A percentile compares a stretch with the other conserved stretches of the same genome.
Conservation (phyloP, 2,797 vertebrate species). For the Hylomyscus alleni region DNA sequence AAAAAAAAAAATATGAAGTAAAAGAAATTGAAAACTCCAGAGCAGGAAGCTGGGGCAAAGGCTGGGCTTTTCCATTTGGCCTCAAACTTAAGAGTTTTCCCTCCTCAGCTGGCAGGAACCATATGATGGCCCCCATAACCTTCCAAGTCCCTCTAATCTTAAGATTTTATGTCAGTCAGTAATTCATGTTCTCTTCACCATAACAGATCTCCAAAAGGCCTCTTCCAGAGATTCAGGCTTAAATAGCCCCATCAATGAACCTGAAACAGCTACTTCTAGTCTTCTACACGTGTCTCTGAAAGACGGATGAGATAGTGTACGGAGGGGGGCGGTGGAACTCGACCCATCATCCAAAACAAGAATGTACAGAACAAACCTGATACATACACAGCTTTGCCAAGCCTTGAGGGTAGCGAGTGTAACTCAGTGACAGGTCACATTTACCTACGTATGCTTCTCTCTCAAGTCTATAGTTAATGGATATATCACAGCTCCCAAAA, state of each 20-base stretch:
- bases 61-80: not conserved
- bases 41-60: not conserved
- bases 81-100: not conserved
- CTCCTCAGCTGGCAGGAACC: not conserved
- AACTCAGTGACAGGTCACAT: not conserved
- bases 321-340: not conserved
- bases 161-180: conserved; percentile 17
- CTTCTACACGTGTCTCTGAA: not conserved
- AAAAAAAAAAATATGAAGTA: not conserved
- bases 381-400: not conserved
- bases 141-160: conserved; percentile 14
- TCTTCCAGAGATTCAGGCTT: not conserved
- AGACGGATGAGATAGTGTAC: not conserved
- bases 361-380: not conserved
- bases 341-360: not conserved
- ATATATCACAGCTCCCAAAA: not conserved
- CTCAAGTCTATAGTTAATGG: not conserved
- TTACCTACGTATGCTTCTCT: not conserved
- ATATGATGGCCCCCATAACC: not conserved
- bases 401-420: not conserved
- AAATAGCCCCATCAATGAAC: not conserved
- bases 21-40: not conserved
- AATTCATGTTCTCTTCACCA: conserved; percentile 10
- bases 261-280: not conserved
- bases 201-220: not conserved